Conservation (phyloP, 2,113 vertebrate genomes). For the Chamaea fasciata region DNA sequence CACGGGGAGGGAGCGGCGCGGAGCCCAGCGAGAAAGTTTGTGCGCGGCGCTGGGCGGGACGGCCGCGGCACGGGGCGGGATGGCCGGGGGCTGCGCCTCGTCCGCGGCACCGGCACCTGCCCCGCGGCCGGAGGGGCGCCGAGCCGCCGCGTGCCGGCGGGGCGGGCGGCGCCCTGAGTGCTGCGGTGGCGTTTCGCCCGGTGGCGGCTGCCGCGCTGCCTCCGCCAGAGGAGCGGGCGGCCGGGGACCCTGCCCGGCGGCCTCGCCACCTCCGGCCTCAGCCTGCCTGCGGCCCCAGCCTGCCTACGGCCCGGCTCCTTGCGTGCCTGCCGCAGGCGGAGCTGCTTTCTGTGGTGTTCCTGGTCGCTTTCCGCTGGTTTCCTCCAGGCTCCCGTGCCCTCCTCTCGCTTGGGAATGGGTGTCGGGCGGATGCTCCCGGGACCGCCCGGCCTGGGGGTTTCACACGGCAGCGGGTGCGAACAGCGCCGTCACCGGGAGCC, state of each 20-base stretch:
- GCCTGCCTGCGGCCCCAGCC: neutral
- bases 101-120: too few species aligned
- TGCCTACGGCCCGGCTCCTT: too few species aligned
- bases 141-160: too few species aligned
- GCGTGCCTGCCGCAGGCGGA: neutral
- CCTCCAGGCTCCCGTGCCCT: neutral
- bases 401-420: too few species aligned
- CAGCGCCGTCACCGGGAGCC: neutral
- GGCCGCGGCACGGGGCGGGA: too few species aligned
- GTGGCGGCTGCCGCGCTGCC: neutral
- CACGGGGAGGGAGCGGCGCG: too few species aligned
- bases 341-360: rapidly evolving
- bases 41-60: too few species aligned
- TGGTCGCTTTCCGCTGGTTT: neutral
- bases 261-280: neutral
- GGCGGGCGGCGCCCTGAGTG: neutral
- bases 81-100: neutral
- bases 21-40: neutral
- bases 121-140: neutral
- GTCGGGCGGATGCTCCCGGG: neutral
- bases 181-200: neutral
- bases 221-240: neutral
- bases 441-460: neutral
- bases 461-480: neutral
- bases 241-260: neutral